Evolutionary conservation across 1,140 invertebrate species (phyloP), one percentile per base, ranked within the genome.

Genomic region (Drosophila sulfurigaster): DNA sequence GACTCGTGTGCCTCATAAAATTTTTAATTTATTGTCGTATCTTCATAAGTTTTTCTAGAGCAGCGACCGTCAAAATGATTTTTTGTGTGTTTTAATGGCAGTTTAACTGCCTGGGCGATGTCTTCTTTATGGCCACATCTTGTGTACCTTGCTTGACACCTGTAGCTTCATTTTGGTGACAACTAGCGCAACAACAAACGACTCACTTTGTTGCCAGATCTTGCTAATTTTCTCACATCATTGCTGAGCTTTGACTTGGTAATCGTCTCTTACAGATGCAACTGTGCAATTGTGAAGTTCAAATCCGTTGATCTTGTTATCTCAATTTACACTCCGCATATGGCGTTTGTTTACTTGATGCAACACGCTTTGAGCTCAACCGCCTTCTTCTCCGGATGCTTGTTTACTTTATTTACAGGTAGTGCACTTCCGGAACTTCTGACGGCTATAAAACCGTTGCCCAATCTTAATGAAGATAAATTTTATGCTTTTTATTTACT

Each of bases 381-480:
- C 82, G 74, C 45, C 62, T 30, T 13, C 32, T 58, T 58, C 1
- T n/a, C 43, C 49, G 45, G 56, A 65, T 73, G 54, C 32, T 64
- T 54, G 30, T n/a, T 38, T 16, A 41, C 25, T 67, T 63, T 48
- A 6, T 52, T 38, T 62, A 41, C 76, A 87, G 66, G 82, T 86
- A 86, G 13, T 51, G 56, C 75, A 73, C 77, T 88, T 88, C 79
- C 82, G 82, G 76, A 75, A 74, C 59, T 30, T 15, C 13, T n/a
- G 5, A 32, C 28, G 30, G 25, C 58, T 58, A 28, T 73, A 69
- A 71, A 78, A 70, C 66, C 8, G 35, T 64, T 54, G 68, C 6
- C 13, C 20, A 52, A 60, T 66, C 78, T 75, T 81, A 89, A 88
- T 89, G 83, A 88, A 81, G 80, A 88, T 81, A 81, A 88, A 88